Evolutionary conservation across 2,888 invertebrate species (phyloP), one percentile per base, ranked within the genome.

Genomic region (Quadriops clusia): DNA sequence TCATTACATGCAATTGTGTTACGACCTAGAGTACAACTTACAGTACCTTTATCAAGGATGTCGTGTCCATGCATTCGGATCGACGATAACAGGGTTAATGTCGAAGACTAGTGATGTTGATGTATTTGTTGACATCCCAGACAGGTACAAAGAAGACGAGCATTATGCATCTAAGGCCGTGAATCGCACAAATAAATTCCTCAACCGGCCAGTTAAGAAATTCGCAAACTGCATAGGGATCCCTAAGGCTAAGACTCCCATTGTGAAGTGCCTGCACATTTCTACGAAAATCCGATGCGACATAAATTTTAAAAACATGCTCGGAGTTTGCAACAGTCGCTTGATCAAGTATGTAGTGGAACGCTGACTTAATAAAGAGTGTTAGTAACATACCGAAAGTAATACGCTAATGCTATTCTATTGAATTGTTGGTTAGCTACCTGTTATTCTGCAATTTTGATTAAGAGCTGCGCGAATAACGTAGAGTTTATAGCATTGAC

Each of bases 81-180:
- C 85, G 0, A 72, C 77, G 17, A 67, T 76, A 2, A 80, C 75
- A 2, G 79, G 78, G 3, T 60, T 85, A 28, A 74, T 74, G 25
- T 70, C 80, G 34, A 70, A 68, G 49, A 66, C 64, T 14, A 80
- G 81, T 50, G 84, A 85, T 58, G 68, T 83, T 6, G 84, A 85
- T 56, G 66, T 82, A 46, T 81, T 66, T 55, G 54, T 81, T 16
- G 54, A 64, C 30, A 55, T 72, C 11, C 64, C 33, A 6, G 4
- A 20, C 6, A 10, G 11, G 6, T 25, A 17, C 1, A 31, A 34
- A 16, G 14, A 8, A 3, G 10, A 18, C 9, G 34, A 23, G 8
- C 7, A 14, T 7, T n/a, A 17, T 16, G 16, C 17, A 7, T 26
- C 32, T 7, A 32, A 26, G 4, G 28, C 20, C 8, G n/a, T n/a